Conservation (phyloP, 2,113 vertebrate genomes). For the Gasterosteus aculeatus region DNA sequence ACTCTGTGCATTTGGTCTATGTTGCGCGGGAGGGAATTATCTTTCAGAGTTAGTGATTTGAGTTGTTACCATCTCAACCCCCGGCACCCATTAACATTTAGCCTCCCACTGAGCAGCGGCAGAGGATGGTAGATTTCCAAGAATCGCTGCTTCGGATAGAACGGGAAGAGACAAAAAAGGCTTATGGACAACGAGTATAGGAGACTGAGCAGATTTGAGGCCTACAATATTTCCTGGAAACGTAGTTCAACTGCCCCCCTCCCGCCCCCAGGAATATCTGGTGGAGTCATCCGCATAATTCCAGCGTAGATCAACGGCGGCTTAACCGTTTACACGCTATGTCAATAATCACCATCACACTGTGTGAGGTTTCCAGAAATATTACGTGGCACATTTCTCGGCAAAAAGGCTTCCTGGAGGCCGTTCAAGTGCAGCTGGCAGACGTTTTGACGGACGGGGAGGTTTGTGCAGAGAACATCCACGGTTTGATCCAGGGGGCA, state of each 20-base stretch:
- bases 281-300: constrained; percentile 37
- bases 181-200: constrained; percentile 3
- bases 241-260: neutral
- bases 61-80: constrained; percentile 42
- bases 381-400: constrained; percentile 27
- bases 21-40: constrained; percentile 38
- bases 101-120: constrained; percentile 30
- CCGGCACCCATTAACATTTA: constrained; percentile 44
- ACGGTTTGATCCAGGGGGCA: constrained; percentile 36
- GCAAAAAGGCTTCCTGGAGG: constrained; percentile 43
- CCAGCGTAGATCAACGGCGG: constrained; percentile 25
- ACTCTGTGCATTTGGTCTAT: constrained; percentile 27
- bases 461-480: constrained; percentile 41
- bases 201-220: constrained; percentile 12
- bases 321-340: constrained; percentile 45
- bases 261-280: neutral
- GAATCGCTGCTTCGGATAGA: constrained; percentile 45
- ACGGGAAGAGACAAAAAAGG: neutral
- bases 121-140: constrained; percentile 47
- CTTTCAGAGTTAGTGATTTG: constrained; percentile 37
- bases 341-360: constrained; percentile 40
- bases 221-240: constrained; percentile 54
- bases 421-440: constrained; percentile 35
- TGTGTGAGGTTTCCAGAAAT: constrained; percentile 27
- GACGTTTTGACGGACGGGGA: constrained; percentile 15